These are phyloP conservation scores for Scolanthus callimorphus DNA, from an alignment of 92 coral and sea anemone genomes.

Conservation along the genomic window DNA sequence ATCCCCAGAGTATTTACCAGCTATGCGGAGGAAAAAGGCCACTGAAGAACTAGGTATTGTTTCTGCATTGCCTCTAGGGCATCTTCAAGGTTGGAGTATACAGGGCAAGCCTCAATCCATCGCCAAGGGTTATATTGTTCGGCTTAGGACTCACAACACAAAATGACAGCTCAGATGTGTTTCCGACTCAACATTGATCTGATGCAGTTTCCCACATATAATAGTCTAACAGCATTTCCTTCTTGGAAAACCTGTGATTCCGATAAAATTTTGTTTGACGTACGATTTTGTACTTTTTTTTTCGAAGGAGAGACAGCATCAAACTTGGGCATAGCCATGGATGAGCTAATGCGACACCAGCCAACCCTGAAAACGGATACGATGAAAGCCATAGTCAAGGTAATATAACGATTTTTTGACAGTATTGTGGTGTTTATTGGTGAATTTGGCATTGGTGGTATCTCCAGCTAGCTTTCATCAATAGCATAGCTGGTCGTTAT, in stretches of 20 bases:
- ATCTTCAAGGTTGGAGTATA: too few species aligned
- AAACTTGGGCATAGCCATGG: slow-evolving; percentile 96
- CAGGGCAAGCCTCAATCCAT: too few species aligned
- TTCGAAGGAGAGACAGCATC: slow-evolving; percentile 88
- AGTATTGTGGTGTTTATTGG: not conserved
- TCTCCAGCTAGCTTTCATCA: slow-evolving; percentile 21
- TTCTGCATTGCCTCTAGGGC: too few species aligned
- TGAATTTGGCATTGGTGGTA: slow-evolving; percentile 48
- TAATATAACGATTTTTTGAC: slow-evolving; percentile 2
- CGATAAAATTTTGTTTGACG: too few species aligned
- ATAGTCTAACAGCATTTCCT: too few species aligned
- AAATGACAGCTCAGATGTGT: too few species aligned
- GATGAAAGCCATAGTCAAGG: slow-evolving; percentile 94
- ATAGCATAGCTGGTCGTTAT: slow-evolving; percentile 32
- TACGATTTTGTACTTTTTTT: too few species aligned
- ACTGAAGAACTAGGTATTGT: slow-evolving; percentile 74
- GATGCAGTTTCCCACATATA: too few species aligned
- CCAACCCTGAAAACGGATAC: slow-evolving; percentile 96
- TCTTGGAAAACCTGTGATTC: too few species aligned
- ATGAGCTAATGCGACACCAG: slow-evolving; percentile 97
- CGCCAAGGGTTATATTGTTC: too few species aligned
- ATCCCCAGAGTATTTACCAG: slow-evolving; percentile 94
- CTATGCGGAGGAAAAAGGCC: slow-evolving; percentile 89
- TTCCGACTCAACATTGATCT: too few species aligned
- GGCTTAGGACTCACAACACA: too few species aligned